phyloP scores from a whole-genome alignment of 2,888 invertebrate genomes.

The Rhagophthalmus giganteus region DNA sequence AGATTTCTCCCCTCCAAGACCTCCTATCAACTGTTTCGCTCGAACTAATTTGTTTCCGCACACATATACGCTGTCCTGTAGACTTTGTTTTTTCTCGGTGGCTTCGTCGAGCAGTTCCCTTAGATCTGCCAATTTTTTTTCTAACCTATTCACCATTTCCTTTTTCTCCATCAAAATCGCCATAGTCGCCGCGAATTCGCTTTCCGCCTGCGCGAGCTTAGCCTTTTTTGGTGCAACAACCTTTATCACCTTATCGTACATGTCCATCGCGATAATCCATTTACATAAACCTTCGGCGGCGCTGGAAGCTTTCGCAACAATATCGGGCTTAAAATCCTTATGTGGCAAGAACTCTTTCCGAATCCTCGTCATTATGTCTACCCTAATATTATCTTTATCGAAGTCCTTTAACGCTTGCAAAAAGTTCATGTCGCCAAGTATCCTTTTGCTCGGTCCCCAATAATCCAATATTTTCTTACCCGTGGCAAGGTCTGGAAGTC shows the following conservation, averaged over 20 bases:
- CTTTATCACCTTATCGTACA: conserved; percentile 83
- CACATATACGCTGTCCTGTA: conserved; percentile 73
- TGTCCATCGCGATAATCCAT: conserved; percentile 89
- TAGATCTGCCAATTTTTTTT: conserved; percentile 73
- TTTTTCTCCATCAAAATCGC: conserved; percentile 82
- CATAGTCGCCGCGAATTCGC: conserved; percentile 81
- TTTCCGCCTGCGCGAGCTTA: conserved; percentile 78
- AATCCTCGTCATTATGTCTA: conserved; percentile 71
- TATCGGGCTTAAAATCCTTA: conserved; percentile 76
- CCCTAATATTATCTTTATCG: conserved; percentile 83
- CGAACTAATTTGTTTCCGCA: conserved; percentile 83
- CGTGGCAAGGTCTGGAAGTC: conserved; percentile 71
- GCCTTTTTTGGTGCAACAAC: conserved; percentile 84
- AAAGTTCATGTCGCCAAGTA: conserved; percentile 81
- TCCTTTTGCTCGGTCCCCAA: conserved; percentile 83
- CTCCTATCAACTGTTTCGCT: conserved; percentile 86
- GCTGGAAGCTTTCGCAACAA: conserved; percentile 86
- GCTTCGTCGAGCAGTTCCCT: conserved; percentile 70
- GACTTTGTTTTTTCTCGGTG: conserved; percentile 65
- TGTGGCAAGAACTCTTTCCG: conserved; percentile 74
- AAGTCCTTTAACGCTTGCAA: conserved; percentile 74
- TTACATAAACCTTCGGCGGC: conserved; percentile 93
- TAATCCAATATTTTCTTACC: conserved; percentile 74
- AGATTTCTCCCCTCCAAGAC: conserved; percentile 84
- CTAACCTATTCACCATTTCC: conserved; percentile 73